Base-by-base conservation (phyloP, 30 jellyfish, hydroid and myxozoan species). In the Aurelia coerulea region DNA sequence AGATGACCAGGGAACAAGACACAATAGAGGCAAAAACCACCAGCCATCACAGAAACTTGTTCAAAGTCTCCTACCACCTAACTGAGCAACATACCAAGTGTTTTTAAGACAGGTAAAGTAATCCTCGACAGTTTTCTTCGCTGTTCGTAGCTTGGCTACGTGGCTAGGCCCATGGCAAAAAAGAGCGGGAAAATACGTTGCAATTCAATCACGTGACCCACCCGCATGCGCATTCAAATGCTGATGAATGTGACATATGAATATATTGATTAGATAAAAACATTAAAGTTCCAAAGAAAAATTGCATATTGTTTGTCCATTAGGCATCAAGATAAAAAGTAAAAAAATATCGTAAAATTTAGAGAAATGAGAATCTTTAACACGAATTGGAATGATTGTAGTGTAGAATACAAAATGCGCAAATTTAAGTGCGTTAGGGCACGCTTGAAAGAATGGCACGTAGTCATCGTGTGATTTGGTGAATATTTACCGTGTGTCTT, bases 331-430 rank as follows among this genome's bases (percentile, higher is more conserved):
- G 70, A 60, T 60, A 60, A 56, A 59, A 58, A 63, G 78, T 78
- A 78, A 78, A 78, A 78, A 78, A 78, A 78, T 78, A 78, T 78
- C 65, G 88, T 72, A 78, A 78, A 78, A 60, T 60, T 78, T 63
- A 60, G 49, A 73, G 88, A 78, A 59, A 72, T 78, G 88, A 60
- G 34, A 39, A 62, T 62, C 70, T 12, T 63, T 71, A 63, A 32
- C 62, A 46, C 56, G 56, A 46, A 46, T 46, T 46, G 15, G 56
- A 46, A 46, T 46, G 56, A 46, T 6, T 7, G 56, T 46, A 13
- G 63, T 70, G 80, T 42, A 41, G 58, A 70, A 70, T 78, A 78
- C 65, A 78, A 78, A 78, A 78, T 78, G 65, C 49, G 37, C 42
- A 50, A 41, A 78, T 78, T 60, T 78, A 23, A 60, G 84, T 73